Conservation (phyloP, 2,888 invertebrate species). For the Drosophila tripunctata region DNA sequence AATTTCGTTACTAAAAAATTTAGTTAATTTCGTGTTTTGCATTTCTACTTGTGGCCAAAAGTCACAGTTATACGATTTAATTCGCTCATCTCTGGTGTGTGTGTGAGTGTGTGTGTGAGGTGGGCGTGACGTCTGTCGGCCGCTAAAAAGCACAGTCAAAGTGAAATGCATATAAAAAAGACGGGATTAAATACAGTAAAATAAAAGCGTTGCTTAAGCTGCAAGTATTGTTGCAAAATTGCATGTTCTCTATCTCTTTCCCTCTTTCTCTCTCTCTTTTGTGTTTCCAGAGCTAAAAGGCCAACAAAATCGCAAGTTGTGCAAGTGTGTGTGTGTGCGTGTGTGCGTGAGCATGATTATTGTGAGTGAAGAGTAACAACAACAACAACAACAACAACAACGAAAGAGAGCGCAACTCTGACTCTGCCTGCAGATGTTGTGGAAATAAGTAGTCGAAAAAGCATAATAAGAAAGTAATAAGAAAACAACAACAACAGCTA, state of each 20-base stretch:
- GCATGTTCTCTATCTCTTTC: constrained; percentile 47
- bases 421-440: constrained; percentile 48
- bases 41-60: constrained; percentile 25
- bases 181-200: constrained; percentile 47
- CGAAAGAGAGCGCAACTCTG: constrained; percentile 40
- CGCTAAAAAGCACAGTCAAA: constrained; percentile 40
- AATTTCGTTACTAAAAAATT: background rate
- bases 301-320: constrained; percentile 42
- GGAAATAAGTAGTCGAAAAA: constrained; percentile 41
- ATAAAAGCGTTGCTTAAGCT: constrained; percentile 31
- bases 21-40: constrained; percentile 1
- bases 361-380: constrained; percentile 26
- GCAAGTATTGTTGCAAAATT: constrained; percentile 43
- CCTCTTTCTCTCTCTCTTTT: constrained; percentile 47
- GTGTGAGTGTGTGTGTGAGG: constrained; percentile 22
- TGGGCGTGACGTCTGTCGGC: constrained; percentile 44
- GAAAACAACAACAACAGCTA: constrained; percentile 20
- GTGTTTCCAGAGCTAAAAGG: constrained; percentile 48
- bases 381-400: constrained; percentile 34
- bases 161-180: constrained; percentile 51
- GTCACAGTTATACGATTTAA: constrained; percentile 28
- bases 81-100: constrained; percentile 46
- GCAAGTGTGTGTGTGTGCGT: constrained; percentile 23
- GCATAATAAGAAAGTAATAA: constrained; percentile 45
- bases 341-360: too few species aligned